Evolutionary conservation across 2,888 invertebrate species (phyloP).

Genomic region (Macroteleia sp.): DNA sequence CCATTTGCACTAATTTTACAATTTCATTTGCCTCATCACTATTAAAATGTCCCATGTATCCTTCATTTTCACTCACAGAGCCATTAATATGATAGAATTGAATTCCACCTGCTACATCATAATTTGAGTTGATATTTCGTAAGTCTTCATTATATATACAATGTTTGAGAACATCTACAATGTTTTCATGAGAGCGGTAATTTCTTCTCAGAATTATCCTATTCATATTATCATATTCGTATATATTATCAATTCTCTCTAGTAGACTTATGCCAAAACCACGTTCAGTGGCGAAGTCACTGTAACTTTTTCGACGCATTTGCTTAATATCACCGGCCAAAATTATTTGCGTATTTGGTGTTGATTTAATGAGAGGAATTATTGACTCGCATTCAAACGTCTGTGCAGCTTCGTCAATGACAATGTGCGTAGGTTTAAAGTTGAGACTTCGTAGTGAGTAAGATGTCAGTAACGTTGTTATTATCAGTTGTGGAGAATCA

Average conservation of each 20-base stretch:
- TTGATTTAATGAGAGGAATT: conserved; percentile 90
- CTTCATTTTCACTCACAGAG: no score
- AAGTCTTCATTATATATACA: no score
- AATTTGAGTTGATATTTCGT: no score
- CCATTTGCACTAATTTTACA: no score
- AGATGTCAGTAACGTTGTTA: conserved; percentile 92
- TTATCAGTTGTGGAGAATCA: no score
- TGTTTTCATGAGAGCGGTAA: conserved; percentile 92
- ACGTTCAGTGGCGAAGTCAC: conserved; percentile 88
- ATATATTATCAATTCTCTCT: conserved; percentile 91
- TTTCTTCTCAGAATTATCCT: conserved; percentile 92
- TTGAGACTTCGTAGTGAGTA: conserved; percentile 89
- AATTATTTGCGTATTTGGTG: conserved; percentile 89
- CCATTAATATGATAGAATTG: no score
- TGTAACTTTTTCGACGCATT: conserved; percentile 92
- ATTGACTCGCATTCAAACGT: conserved; percentile 94
- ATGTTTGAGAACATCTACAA: conserved; percentile 87
- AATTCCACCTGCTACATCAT: no score
- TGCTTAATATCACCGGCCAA: conserved; percentile 95
- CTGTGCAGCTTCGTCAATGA: conserved; percentile 94
- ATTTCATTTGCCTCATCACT: no score
- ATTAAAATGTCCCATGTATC: no score
- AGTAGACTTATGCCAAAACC: conserved; percentile 90
- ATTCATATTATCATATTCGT: conserved; percentile 90
- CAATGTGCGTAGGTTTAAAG: conserved; percentile 90